Base-by-base conservation (phyloP, 2,113 vertebrate species). In the Chaenocephalus aceratus region DNA sequence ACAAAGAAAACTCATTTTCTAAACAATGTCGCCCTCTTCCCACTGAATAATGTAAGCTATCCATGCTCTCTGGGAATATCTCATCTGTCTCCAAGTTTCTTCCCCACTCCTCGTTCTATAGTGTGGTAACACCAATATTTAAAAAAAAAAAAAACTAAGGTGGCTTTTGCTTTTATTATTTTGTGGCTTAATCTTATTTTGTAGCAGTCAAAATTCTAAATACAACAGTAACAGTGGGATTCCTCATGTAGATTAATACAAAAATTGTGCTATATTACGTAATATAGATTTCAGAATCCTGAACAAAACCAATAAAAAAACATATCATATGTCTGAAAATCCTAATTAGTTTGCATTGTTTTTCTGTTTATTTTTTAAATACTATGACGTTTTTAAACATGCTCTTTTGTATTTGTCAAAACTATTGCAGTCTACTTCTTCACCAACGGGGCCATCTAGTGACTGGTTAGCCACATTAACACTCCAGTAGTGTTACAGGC, bases 371-470 rank as follows among this genome's bases (percentile, higher is more conserved):
- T 7, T 41, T 8, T 41, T 41, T 41, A 6, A 1, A 41, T 6
- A 41, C 36, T 41, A 56, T 13, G 23, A 59, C 34, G 6, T 34
- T 34, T n/a, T 4, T 10, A 54, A 54, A 54, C 36, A n/a, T 64
- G 15, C 0, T 1, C 3, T 41, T 41, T 15, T 0, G 6, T 58
- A 14, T 26, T 70, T 21, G 41, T 23, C 46, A 71, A 21, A 45
- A 26, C 30, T 26, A 13, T 10, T 63, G 15, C 21, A 44, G 56
- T 9, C 4, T 53, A 73, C 70, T 6, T 30, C 80, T 71, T 84
- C 81, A 72, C 45, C 79, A 82, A 91, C 78, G 84, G 64, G n/a
- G 81, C 83, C 91, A 83, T 82, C 93, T 92, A 87, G 86, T 88
- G 93, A 72, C 76, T 46, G 15, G 75, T 5, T 0, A 5, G 6